Evolutionary conservation across 2,797 vertebrate genomes (phyloP).

Genomic region (Acanthiza pusilla): DNA sequence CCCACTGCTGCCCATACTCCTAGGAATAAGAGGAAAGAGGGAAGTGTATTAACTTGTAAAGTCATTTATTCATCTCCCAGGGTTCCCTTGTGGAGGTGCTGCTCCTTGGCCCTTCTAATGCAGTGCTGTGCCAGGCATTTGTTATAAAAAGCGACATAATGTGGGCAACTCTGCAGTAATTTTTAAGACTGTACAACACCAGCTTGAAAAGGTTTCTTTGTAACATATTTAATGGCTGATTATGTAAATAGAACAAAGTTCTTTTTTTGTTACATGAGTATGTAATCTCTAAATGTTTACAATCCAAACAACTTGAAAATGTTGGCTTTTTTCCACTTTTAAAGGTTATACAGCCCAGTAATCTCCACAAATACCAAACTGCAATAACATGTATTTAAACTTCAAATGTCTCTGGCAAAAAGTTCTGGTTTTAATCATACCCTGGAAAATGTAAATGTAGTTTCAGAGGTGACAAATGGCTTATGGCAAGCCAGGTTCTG

Average conservation of each 20-base stretch:
- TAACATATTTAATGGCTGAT: not conserved
- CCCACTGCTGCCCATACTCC: not conserved
- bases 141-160: not conserved
- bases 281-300: slow-evolving; percentile 23
- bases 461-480: slow-evolving; percentile 30
- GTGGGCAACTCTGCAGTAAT: not conserved
- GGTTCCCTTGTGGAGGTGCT: not conserved
- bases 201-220: not conserved
- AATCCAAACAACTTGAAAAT: slow-evolving; percentile 21
- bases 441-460: slow-evolving; percentile 5
- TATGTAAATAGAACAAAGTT: slow-evolving; percentile 20
- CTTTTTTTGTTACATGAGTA: not conserved
- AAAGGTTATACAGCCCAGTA: slow-evolving; percentile 17
- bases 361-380: slow-evolving; percentile 29
- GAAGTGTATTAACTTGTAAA: not conserved
- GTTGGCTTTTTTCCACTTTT: slow-evolving; percentile 25
- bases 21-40: not conserved
- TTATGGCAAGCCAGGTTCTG: not conserved
- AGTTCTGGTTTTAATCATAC: not conserved
- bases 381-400: slow-evolving; percentile 14
- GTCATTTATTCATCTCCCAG: not conserved
- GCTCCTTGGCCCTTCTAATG: not conserved
- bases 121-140: not conserved
- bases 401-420: slow-evolving; percentile 26
- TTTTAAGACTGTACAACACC: not conserved